Conservation (phyloP, 2,888 invertebrate species). For the Ectemnius lituratus region DNA sequence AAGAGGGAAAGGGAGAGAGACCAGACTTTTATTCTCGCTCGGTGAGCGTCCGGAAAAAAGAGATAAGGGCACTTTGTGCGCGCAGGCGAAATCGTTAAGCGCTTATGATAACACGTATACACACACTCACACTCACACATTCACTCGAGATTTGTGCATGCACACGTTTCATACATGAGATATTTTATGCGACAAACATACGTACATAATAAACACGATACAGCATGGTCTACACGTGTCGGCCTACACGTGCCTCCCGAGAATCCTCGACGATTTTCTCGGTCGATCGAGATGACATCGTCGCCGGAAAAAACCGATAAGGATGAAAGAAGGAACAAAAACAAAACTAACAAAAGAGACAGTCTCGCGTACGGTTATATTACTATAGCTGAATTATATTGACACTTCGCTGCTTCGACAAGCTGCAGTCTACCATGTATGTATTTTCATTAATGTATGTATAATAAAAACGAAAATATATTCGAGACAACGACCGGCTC, state of each 20-base stretch:
- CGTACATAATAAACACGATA: constrained; percentile 21
- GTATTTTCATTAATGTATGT: constrained; percentile 78
- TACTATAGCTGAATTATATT: constrained; percentile 63
- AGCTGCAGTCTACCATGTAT: constrained; percentile 77
- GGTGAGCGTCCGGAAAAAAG: constrained; percentile 6
- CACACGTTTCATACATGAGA: not conserved
- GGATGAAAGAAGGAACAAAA: not conserved
- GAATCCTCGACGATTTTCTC: constrained; percentile 32
- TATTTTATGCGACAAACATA: constrained; percentile 17
- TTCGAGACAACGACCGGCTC: constrained; percentile 56
- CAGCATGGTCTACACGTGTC: constrained; percentile 56
- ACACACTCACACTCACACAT: not conserved
- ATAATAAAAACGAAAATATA: constrained; percentile 72
- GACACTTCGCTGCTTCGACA: constrained; percentile 75
- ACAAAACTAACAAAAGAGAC: constrained; percentile 22
- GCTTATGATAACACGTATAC: not conserved
- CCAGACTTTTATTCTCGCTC: constrained; percentile 28
- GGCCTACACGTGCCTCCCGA: constrained; percentile 60
- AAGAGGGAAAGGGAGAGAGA: constrained; percentile 19
- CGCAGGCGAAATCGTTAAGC: too few relatives aligned
- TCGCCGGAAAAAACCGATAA: not conserved
- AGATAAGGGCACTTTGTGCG: not conserved
- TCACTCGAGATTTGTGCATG: not conserved
- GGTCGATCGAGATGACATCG: constrained; percentile 46
- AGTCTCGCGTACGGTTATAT: constrained; percentile 50